Evolutionary conservation across 2,797 vertebrate species (phyloP), one percentile per base, ranked within the genome.

Genomic region (Corythornis leucogaster): DNA sequence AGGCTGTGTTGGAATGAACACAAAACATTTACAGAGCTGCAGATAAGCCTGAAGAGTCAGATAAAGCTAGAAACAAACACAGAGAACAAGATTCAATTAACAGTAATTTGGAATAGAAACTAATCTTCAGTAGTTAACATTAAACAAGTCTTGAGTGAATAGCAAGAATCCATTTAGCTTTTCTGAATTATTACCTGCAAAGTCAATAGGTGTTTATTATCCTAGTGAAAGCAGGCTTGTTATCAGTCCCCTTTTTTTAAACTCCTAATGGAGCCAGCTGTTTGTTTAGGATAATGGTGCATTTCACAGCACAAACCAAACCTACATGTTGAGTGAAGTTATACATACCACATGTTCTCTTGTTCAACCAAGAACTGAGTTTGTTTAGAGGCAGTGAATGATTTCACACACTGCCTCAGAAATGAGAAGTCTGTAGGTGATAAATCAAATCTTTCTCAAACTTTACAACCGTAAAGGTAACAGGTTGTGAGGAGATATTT

Each of bases 161-260:
- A 80, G 50, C 74, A 86, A 90, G 80, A 86, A 93, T 88, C 92
- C n/a, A 59, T 93, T 95, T 94, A 94, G 80, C 42, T 76, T 95
- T 89, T 95, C 87, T 93, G 67, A 96, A 91, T 92, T 96, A 92
- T 88, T 93, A 92, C 91, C 64, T 73, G 48, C 53, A 91, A 93
- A 91, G 94, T 96, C 95, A 96, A 95, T 93, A 94, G 80, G 40
- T 93, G 83, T 94, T 93, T 86, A 86, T 96, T 92, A 90, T 92
- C 80, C 57, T 79, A 61, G 48, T 0, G 5, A 80, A 57, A 90
- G 33, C 48, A 90, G 53, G 16, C 63, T 92, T 83, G 89, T 92
- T 96, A 94, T 96, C 94, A 91, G 48, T 24, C 35, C 53, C 26
- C 13, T 88, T 94, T 79, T 75, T 70, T 59, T 73, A 79, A 76